phyloP scores from a whole-genome alignment of 92 coral and sea anemone species.

The Palythoa caribaeorum region DNA sequence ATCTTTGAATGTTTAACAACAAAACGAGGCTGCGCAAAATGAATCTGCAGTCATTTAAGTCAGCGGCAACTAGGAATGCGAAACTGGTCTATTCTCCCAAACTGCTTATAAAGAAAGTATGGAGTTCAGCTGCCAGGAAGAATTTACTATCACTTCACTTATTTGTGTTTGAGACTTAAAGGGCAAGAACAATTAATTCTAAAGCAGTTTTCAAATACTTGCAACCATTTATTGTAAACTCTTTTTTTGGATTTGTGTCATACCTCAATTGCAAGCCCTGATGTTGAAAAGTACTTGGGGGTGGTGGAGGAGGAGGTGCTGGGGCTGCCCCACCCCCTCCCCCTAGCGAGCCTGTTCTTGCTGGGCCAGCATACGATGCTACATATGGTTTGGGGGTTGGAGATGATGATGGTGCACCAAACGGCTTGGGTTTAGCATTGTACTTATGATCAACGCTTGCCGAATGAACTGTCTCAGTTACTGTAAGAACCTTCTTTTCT shows the following conservation, averaged over 20 bases:
- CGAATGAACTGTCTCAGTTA: constrained; percentile 87
- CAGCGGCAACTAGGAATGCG: too few species aligned
- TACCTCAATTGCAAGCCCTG: constrained; percentile 44
- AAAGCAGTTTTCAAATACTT: background rate
- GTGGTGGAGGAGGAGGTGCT: constrained; percentile 39
- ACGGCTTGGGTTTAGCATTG: constrained; percentile 96
- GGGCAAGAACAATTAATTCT: too few species aligned
- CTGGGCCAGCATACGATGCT: constrained; percentile 37
- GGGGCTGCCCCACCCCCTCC: constrained; percentile 32
- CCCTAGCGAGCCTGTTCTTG: constrained; percentile 33
- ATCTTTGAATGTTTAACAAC: too few species aligned
- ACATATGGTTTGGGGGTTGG: constrained; percentile 32
- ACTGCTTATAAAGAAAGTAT: too few species aligned
- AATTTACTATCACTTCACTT: too few species aligned
- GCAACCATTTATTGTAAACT: background rate
- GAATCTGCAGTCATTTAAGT: too few species aligned
- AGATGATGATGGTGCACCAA: constrained; percentile 79
- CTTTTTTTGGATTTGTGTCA: background rate
- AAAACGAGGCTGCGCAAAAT: too few species aligned
- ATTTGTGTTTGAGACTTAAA: too few species aligned
- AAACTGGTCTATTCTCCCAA: too few species aligned
- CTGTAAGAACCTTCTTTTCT: constrained; percentile 62
- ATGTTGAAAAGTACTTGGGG: constrained; percentile 42
- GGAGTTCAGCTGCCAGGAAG: too few species aligned
- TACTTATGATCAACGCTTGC: constrained; percentile 89